Conservation (phyloP, 2,797 vertebrate genomes). For the Myotis pilosus region DNA sequence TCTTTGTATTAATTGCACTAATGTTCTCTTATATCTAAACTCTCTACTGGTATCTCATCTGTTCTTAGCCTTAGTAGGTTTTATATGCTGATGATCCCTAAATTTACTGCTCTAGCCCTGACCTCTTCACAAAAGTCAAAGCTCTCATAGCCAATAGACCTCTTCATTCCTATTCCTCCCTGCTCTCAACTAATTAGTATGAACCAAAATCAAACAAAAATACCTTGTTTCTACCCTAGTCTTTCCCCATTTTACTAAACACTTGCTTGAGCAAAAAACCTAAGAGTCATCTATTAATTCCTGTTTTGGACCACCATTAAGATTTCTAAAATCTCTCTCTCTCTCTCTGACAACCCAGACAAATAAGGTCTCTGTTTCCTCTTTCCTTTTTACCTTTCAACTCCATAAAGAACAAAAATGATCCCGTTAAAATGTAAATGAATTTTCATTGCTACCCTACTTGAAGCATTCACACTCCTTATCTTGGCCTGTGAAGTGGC, state of each 20-base stretch:
- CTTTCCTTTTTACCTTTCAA: not conserved
- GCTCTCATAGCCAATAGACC: not conserved
- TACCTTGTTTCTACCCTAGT: conserved; percentile 5
- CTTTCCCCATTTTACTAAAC: conserved; percentile 20
- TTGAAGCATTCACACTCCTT: no score
- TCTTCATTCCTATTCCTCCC: not conserved
- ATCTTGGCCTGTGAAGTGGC: not conserved
- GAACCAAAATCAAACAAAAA: not conserved
- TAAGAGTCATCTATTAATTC: not conserved
- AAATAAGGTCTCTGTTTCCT: not conserved
- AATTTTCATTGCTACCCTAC: not conserved
- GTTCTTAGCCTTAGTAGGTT: not conserved
- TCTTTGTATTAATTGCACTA: conserved; percentile 43
- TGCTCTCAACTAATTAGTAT: not conserved
- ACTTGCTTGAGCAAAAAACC: not conserved
- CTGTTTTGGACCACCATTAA: not conserved
- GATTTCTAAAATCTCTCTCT: not conserved
- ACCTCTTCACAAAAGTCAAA: not conserved
- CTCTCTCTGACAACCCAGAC: no score
- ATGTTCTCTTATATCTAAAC: not conserved
- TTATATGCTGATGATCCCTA: not conserved
- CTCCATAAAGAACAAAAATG: not conserved
- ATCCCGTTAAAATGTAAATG: not conserved
- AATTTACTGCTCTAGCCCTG: not conserved
- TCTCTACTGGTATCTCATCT: not conserved